These are phyloP conservation scores for Adelognathus sp. DNA, from an alignment of 2,888 invertebrate genomes.

Conservation along the genomic window DNA sequence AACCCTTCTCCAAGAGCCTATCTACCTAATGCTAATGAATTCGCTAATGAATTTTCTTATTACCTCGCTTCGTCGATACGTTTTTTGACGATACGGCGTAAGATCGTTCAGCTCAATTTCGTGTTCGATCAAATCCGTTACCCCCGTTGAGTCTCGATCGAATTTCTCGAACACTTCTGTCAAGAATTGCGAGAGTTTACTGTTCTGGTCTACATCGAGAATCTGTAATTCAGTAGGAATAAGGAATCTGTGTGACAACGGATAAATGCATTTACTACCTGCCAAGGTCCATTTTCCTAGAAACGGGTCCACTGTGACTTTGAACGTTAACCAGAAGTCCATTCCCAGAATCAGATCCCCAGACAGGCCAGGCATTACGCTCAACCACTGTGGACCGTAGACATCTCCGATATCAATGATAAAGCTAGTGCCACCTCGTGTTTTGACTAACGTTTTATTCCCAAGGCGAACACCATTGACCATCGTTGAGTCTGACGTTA, in stretches of 20 bases:
- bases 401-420: slow-evolving; percentile 22
- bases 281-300: slow-evolving; percentile 30
- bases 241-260: slow-evolving; percentile 1
- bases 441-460: slow-evolving; percentile 1
- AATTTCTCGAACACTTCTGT: slow-evolving; percentile 32
- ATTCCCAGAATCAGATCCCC: slow-evolving; percentile 20
- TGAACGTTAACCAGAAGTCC: slow-evolving; percentile 40
- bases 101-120: slow-evolving; percentile 26
- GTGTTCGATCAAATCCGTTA: slow-evolving; percentile 42
- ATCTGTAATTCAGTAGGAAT: slow-evolving; percentile 4
- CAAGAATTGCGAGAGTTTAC: slow-evolving; percentile 20
- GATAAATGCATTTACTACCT: slow-evolving; percentile 22
- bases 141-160: slow-evolving; percentile 35
- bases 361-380: slow-evolving; percentile 15
- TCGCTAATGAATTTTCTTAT: slow-evolving; percentile 23
- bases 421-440: slow-evolving; percentile 11
- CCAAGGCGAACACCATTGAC: slow-evolving; percentile 2
- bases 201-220: slow-evolving; percentile 16
- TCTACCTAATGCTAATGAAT: too few relatives aligned
- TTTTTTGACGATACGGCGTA: slow-evolving; percentile 33
- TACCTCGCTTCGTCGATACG: slow-evolving; percentile 49
- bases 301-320: slow-evolving; percentile 21
- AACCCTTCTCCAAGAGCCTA: too few relatives aligned
- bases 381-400: too few relatives aligned
- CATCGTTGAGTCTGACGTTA: background rate